A percentile compares a stretch with the other conserved stretches of the same genome.
Evolutionary conservation across 2,797 vertebrate species (phyloP).

Genomic region (Chelmon rostratus): DNA sequence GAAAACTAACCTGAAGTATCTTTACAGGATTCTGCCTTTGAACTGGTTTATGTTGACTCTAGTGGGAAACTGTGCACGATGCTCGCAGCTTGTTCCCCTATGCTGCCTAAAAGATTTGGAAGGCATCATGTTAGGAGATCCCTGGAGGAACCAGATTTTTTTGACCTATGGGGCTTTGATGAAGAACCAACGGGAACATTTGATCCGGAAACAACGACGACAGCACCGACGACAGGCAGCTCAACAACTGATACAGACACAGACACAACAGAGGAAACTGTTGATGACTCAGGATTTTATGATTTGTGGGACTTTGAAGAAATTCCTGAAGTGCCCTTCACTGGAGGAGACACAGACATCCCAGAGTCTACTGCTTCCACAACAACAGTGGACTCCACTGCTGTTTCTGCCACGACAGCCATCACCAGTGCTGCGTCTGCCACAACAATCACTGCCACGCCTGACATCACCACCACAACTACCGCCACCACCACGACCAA

Average conservation of each 20-base stretch:
- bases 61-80: not conserved
- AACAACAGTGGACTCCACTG: not conserved
- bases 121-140: conserved; percentile 6
- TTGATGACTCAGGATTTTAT: not conserved
- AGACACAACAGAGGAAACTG: not conserved
- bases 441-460: not conserved
- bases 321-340: conserved; percentile 5
- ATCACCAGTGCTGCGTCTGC: no score
- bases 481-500: not conserved
- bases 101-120: not conserved
- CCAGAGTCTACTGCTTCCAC: not conserved
- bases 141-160: not conserved
- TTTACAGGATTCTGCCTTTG: conserved; percentile 44
- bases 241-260: not conserved
- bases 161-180: not conserved
- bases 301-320: conserved; percentile 4
- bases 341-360: not conserved
- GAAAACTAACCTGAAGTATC: not conserved
- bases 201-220: not conserved
- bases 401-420: not conserved
- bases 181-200: not conserved
- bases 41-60: conserved; percentile 31
- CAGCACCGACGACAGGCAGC: no score
- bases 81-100: conserved; percentile 11
- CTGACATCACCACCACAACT: not conserved